Evolutionary conservation across 2,888 invertebrate species (phyloP).

Genomic region (Mimas tiliae): DNA sequence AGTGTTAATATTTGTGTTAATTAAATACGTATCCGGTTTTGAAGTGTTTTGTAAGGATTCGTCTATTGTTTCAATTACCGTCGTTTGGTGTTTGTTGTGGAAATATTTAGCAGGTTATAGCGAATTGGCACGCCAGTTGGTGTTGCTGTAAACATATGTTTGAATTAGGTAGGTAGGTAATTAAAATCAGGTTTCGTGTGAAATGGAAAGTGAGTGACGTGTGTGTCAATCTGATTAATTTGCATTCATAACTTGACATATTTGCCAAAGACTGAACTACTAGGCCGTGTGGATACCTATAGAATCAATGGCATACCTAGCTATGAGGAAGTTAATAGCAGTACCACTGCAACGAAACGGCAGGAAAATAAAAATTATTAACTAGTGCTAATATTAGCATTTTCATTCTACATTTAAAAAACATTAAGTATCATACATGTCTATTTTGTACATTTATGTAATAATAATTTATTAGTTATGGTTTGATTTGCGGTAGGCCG

Average conservation of each 20-base stretch:
- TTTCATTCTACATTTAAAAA: too few relatives aligned
- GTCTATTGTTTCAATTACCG: slow-evolving; percentile 20
- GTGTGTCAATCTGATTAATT: slow-evolving; percentile 15
- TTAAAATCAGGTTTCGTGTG: slow-evolving; percentile 18
- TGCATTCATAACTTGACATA: slow-evolving; percentile 23
- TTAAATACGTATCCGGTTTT: slow-evolving; percentile 3
- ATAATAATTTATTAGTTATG: too few relatives aligned
- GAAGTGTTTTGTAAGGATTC: slow-evolving; percentile 17
- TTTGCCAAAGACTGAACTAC: neutral
- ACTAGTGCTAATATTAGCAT: too few relatives aligned
- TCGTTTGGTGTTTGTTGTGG: slow-evolving; percentile 15
- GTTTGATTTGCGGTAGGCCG: too few relatives aligned
- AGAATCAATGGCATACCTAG: neutral
- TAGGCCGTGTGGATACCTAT: neutral
- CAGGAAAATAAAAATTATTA: neutral
- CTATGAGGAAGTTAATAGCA: neutral
- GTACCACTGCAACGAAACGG: neutral
- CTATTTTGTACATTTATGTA: too few relatives aligned
- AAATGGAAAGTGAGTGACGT: slow-evolving; percentile 10
- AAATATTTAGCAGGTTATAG: neutral
- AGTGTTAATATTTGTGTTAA: slow-evolving; percentile 11
- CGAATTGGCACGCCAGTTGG: neutral
- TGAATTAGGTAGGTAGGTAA: slow-evolving; percentile 5
- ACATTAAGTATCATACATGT: too few relatives aligned
- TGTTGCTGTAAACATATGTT: neutral